Base-by-base conservation (phyloP, 2,113 vertebrate genomes). In the Podocnemis expansa region DNA sequence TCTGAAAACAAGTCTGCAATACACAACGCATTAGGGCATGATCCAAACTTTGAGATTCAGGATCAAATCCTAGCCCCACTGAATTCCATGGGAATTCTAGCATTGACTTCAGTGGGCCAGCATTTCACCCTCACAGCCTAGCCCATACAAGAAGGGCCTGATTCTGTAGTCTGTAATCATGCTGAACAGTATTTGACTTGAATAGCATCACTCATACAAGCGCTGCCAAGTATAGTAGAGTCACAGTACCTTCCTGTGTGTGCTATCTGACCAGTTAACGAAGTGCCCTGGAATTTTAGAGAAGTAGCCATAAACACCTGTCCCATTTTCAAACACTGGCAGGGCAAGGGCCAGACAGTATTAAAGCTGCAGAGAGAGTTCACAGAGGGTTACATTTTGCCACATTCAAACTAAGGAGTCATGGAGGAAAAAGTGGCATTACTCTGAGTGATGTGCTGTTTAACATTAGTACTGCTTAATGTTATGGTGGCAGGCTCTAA, bases 221-320 rank as follows among this genome's bases (percentile, higher is more conserved):
- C 24, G 43, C 34, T 14, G 4, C 29, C 0, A 0, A 34, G 73
- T 2, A 0, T 1, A 0, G 1, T 0, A 8, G 67, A 80, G n/a
- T 82, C 13, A 38, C 82, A 45, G n/a, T 34, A 70, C 34, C 60
- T 76, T 38, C 24, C 3, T 58, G 16, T 81, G 67, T 47, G 29
- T 89, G 0, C 75, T 5, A 2, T 43, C 54, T 56, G 38, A 45
- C 24, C 43, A n/a, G 34, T 43, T 29, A 29, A n/a, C 25, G 24
- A 76, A 85, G 27, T 34, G 51, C 51, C 90, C 73, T 63, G 85
- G 45, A 94, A 49, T 29, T 58, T 63, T 55, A 73, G 52, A 58
- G 56, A 78, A 82, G 60, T 13, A 17, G 5, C 41, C 5, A 25
- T 11, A 29, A 31, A 9, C 27, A 45, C 34, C 55, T 85, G 58